Base-by-base conservation (phyloP, 1,140 invertebrate species). In the Periplaneta americana region DNA sequence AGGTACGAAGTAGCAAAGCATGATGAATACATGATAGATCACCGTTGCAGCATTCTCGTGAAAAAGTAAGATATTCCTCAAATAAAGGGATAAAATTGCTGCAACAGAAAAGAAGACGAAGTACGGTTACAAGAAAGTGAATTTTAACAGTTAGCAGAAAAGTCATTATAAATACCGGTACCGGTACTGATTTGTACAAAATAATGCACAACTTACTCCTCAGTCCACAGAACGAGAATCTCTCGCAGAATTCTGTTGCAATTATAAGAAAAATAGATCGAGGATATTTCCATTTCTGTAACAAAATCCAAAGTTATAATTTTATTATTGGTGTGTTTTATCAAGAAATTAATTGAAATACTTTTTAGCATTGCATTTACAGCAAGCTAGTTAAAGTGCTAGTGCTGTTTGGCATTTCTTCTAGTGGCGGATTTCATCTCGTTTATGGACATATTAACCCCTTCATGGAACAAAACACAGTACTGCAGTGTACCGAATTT, bases 161-260 rank as follows among this genome's bases (percentile, higher is more conserved):
- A 34, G 31, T 17, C 75, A 22, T 1, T 76, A 22, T 31, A 39
- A 22, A 57, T n/a, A 57, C n/a, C n/a, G 48, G 48, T 57, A 57
- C n/a, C n/a, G 17, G 4, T 57, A n/a, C n/a, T n/a, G n/a, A 57
- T 57, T 2, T 57, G n/a, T 57, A 18, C 17, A 57, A 57, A n/a
- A 57, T 57, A 17, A 57, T 18, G 1, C 48, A 18, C n/a, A 85
- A 92, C 93, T 91, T 90, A 98, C 97, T 95, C 93, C 95, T 93
- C 95, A 98, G 96, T 86, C 98, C 98, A 93, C 98, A 99, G 87
- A 93, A 99, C 48, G 94, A 96, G 88, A 99, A 99, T 86, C 98
- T 91, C 89, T 99, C 98, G 88, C 98, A 99, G 87, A 99, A 98
- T 88, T 99, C 98, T 92, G 97, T 98, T 85, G 93, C 94, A 82